Base-by-base conservation (phyloP, 2,797 vertebrate species). In the Tenualosa ilisha region DNA sequence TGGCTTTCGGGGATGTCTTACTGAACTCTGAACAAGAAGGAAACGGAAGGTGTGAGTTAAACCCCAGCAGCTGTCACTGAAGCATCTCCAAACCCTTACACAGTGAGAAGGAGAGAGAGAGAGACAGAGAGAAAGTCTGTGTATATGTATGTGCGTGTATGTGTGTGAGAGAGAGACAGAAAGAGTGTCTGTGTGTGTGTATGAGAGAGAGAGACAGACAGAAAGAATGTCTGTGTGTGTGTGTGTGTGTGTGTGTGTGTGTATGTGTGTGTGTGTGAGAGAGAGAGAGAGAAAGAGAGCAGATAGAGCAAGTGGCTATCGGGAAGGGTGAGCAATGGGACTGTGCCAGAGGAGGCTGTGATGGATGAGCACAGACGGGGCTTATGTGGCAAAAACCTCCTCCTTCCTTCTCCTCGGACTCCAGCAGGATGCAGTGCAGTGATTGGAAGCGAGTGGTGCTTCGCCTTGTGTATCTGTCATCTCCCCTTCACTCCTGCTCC, bases 291-390 rank as follows among this genome's bases (percentile, higher is more conserved):
- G 37, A 40, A 31, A 5, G 12, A 20, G 81, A 85, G 79, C 56
- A 81, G 85, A 86, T 75, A 82, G 68, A 86, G 82, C 40, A 54
- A 59, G 61, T 46, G 86, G 51, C 37, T 89, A 83, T 83, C 2
- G 12, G 26, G 26, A 88, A 83, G 40, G 84, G 82, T 54, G 82
- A 81, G 72, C 82, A 84, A 84, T 31, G 3, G 37, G 43, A 26
- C 81, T 82, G 65, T 84, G 82, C 75, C 86, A 86, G 68, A 17
- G 83, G 83, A 56, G 59, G 79, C 3, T 82, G 85, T 94, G 94
- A 95, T 93, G 89, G 89, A 94, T 94, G 92, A 92, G 89, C 82
- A 86, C 86, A 40, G 89, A 90, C 88, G 89, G 12, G 59, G 86
- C 85, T 89, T 88, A 75, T 85, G 89, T 90, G 31, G 86, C 88